A percentile compares a stretch with the other conserved stretches of the same genome.
These are phyloP conservation scores for Kryphioiulus occultus DNA, from an alignment of 2,888 invertebrate species.

Conservation along the genomic window DNA sequence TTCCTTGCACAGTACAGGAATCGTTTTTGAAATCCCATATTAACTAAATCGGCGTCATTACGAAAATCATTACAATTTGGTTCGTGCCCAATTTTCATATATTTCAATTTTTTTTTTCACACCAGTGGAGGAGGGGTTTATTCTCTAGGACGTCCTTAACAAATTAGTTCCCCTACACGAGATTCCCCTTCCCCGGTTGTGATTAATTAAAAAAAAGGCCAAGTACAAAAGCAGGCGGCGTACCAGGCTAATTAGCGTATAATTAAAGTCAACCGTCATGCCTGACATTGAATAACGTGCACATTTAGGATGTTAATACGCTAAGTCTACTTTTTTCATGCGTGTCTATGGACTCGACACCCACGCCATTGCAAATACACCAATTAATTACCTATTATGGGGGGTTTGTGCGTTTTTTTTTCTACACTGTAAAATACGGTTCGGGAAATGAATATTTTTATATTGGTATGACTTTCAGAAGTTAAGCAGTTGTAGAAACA, in stretches of 20 bases:
- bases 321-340: not conserved
- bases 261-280: not conserved
- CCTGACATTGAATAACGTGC: not conserved
- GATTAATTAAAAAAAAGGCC: not conserved
- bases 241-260: not conserved
- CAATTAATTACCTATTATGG: not conserved
- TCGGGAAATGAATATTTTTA: not conserved
- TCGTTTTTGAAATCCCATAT: not conserved
- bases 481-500: too few species aligned
- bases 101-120: not conserved
- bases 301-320: not conserved
- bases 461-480: too few species aligned
- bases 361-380: not conserved
- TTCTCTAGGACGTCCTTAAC: not conserved
- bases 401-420: not conserved
- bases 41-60: not conserved
- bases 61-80: not conserved
- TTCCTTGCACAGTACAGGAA: not conserved
- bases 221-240: not conserved
- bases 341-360: not conserved
- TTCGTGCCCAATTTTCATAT: not conserved
- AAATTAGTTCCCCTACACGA: not conserved
- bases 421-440: not conserved
- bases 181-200: not conserved
- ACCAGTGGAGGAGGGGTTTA: not conserved